A percentile compares a stretch with the other conserved stretches of the same genome.
Conservation (phyloP, 1,140 invertebrate genomes). For the Drosophila punjabiensis region DNA sequence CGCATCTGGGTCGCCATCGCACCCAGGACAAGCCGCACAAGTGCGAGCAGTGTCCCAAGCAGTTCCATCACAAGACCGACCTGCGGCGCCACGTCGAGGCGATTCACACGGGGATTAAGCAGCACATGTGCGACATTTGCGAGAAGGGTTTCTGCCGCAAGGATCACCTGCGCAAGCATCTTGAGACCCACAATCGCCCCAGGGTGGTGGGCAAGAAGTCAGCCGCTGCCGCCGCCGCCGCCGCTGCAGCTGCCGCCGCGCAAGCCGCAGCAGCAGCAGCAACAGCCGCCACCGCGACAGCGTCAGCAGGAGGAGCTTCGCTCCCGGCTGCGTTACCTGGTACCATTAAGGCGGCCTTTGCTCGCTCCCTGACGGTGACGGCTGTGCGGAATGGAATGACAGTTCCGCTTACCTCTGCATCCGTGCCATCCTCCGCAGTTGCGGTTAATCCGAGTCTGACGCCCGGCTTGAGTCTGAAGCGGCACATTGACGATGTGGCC, state of each 20-base stretch:
- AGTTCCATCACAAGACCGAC: constrained; percentile 96
- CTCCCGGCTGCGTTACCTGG: neutral
- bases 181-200: constrained; percentile 91
- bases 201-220: constrained; percentile 70
- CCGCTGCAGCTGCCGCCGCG: constrained; percentile 7
- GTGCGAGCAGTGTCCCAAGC: constrained; percentile 94
- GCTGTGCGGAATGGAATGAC: neutral
- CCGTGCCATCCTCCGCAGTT: neutral
- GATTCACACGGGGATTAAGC: constrained; percentile 93
- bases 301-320: neutral
- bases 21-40: constrained; percentile 94
- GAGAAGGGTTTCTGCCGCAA: constrained; percentile 96
- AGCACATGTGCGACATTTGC: constrained; percentile 92
- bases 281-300: neutral
- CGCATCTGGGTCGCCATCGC: constrained; percentile 91
- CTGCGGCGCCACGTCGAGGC: constrained; percentile 93
- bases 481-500: constrained; percentile 65
- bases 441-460: neutral
- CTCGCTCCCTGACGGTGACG: constrained; percentile 26
- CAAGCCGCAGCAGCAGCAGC: constrained; percentile 5
- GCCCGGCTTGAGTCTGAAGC: constrained; percentile 37
- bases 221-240: constrained; percentile 47
- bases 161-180: constrained; percentile 97
- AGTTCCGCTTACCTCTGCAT: neutral
- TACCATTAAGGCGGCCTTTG: constrained; percentile 46